phyloP scores from a whole-genome alignment of 2,113 vertebrate species.

The Lepus europaeus region DNA sequence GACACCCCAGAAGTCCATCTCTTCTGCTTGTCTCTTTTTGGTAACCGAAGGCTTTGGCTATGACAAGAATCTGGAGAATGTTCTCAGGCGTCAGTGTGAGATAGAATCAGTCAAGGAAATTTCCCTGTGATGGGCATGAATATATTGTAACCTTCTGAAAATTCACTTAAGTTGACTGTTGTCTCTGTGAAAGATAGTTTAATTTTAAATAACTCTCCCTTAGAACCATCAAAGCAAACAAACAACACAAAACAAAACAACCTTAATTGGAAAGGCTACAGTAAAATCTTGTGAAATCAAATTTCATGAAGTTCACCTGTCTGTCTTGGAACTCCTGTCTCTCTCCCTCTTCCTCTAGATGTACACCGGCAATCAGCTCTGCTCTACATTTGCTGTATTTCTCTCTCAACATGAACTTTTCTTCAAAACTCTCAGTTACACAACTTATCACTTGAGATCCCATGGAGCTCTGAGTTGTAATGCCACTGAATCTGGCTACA shows the following conservation, averaged over 20 bases:
- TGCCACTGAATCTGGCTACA: not conserved
- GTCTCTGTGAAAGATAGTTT: constrained; percentile 35
- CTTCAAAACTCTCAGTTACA: not conserved
- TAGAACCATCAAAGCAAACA: not conserved
- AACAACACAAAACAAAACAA: not conserved
- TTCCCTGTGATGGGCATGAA: not conserved
- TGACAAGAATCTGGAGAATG: not conserved
- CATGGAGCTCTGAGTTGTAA: not conserved
- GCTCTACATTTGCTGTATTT: rapidly evolving
- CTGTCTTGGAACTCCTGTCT: not conserved
- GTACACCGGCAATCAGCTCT: not conserved
- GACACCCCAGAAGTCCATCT: not conserved
- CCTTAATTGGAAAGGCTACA: not conserved
- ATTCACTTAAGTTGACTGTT: not conserved
- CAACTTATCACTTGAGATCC: not conserved
- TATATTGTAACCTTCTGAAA: constrained; percentile 48
- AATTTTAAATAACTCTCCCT: not conserved
- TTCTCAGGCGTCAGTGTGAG: not conserved
- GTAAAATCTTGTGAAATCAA: not conserved
- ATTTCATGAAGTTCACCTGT: not conserved
- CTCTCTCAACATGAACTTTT: not conserved
- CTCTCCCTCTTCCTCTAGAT: not conserved
- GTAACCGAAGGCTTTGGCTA: not conserved
- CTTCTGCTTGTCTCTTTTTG: not conserved
- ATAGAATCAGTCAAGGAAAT: not conserved